Percentiles rank a stretch among this genome's conserved stretches.
Evolutionary conservation across 2,888 invertebrate species (phyloP).

Genomic region (Blastobasis lacticolella): DNA sequence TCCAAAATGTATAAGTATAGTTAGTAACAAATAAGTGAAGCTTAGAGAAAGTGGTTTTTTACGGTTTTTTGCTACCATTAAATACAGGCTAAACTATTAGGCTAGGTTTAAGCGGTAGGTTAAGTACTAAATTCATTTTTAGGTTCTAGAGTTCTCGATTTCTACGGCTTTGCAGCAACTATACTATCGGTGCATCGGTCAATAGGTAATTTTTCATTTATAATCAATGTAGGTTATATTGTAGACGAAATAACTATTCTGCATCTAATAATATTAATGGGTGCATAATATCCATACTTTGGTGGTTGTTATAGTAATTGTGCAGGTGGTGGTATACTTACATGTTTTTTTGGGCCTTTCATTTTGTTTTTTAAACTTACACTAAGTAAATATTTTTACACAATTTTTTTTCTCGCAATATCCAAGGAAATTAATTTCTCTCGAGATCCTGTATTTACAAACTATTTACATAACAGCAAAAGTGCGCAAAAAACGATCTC

Average conservation of each 20-base stretch:
- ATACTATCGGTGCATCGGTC: constrained; percentile 12
- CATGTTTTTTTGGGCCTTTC: constrained; percentile 63
- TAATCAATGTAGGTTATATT: neutral
- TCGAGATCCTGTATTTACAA: constrained; percentile 47
- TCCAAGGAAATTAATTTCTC: constrained; percentile 25
- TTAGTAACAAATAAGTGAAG: no score
- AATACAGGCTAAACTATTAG: no score
- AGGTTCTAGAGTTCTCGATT: no score
- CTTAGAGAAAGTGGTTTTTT: no score
- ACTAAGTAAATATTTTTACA: neutral
- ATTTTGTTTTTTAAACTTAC: constrained; percentile 49
- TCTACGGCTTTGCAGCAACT: constrained; percentile 4
- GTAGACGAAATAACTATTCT: constrained; percentile 1
- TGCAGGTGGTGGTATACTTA: constrained; percentile 51
- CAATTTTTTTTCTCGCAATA: no score
- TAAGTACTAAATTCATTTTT: no score
- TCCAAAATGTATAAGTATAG: no score
- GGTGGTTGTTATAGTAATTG: constrained; percentile 50
- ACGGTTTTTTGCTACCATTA: no score
- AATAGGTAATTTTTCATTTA: constrained; percentile 2
- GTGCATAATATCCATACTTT: constrained; percentile 13
- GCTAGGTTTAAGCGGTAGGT: no score
- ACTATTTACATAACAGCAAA: constrained; percentile 67
- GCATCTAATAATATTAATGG: no score
- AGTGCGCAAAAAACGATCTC: constrained; percentile 72